phyloP scores from a whole-genome alignment of 1,140 invertebrate genomes.

The Drosophila lowei region DNA sequence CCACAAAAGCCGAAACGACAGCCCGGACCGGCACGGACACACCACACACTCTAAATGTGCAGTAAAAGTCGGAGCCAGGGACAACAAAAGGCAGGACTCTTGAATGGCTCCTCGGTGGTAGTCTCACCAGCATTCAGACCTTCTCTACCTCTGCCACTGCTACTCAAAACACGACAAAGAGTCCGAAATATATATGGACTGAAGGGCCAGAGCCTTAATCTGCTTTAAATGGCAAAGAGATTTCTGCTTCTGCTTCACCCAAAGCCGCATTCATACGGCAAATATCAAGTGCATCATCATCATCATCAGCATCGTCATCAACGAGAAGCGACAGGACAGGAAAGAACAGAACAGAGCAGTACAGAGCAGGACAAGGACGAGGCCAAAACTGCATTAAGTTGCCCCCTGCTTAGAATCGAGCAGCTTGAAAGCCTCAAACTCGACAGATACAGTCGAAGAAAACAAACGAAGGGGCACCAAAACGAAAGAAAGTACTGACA shows the following conservation, averaged over 20 bases:
- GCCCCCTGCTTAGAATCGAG: conserved; percentile 30
- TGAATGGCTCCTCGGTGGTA: conserved; percentile 38
- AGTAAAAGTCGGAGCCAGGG: conserved; percentile 62
- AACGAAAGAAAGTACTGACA: no score
- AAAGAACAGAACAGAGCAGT: background rate
- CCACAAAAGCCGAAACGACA: conserved; percentile 64
- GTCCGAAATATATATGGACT: conserved; percentile 35
- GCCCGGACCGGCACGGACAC: conserved; percentile 19
- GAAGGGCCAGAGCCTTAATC: conserved; percentile 55
- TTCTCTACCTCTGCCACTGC: conserved; percentile 6
- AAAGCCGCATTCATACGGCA: conserved; percentile 68
- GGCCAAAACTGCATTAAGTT: conserved; percentile 57
- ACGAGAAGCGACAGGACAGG: conserved; percentile 25
- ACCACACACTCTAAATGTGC: conserved; percentile 42
- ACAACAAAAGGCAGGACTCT: conserved; percentile 70
- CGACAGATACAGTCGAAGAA: conserved; percentile 18
- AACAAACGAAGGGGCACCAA: background rate
- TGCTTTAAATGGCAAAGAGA: conserved; percentile 73
- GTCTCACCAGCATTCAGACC: no score
- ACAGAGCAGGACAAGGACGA: conserved; percentile 39
- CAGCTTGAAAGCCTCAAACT: conserved; percentile 18
- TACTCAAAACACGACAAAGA: conserved; percentile 19
- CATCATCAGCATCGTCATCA: conserved; percentile 38
- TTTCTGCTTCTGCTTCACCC: conserved; percentile 30
- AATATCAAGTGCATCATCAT: conserved; percentile 79